A percentile compares a stretch with the other conserved stretches of the same genome.
Evolutionary conservation across 2,888 invertebrate species (phyloP).

Genomic region (Ethmia dodecea): DNA sequence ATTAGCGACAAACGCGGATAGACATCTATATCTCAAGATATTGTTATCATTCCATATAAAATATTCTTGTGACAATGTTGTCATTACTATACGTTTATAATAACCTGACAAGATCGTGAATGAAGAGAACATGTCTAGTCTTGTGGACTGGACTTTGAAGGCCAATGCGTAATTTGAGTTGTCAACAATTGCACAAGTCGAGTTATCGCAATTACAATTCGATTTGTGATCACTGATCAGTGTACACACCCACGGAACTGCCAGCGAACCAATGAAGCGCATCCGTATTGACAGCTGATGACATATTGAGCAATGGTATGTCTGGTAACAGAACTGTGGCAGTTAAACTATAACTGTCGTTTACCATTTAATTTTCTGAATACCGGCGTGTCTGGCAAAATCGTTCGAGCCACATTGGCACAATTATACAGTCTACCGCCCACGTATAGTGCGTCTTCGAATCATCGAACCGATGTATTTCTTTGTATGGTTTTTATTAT

Average conservation of each 20-base stretch:
- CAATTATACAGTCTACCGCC: conserved; percentile 37
- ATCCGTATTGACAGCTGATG: conserved; percentile 16
- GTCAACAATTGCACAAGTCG: conserved; percentile 9
- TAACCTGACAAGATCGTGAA: too few species aligned
- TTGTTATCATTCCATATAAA: too few species aligned
- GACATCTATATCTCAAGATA: too few species aligned
- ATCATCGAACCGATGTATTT: conserved; percentile 10
- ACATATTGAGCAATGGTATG: conserved; percentile 23
- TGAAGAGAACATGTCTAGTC: too few species aligned
- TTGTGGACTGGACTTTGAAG: too few species aligned
- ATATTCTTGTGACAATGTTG: too few species aligned
- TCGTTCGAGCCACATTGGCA: conserved; percentile 20
- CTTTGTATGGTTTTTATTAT: conserved; percentile 1
- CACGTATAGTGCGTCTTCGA: conserved; percentile 22
- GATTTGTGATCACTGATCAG: conserved; percentile 8
- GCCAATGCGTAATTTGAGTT: conserved; percentile 1
- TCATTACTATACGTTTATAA: too few species aligned
- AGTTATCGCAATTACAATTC: conserved; percentile 10
- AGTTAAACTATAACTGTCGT: conserved; percentile 31
- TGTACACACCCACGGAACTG: conserved; percentile 30
- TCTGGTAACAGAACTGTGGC: conserved; percentile 33
- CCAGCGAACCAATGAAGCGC: conserved; percentile 29
- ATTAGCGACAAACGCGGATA: conserved; percentile 17
- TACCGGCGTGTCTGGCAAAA: conserved; percentile 24
- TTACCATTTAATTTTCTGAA: conserved; percentile 37